A percentile compares a stretch with the other conserved stretches of the same genome.
phyloP scores from a whole-genome alignment of 2,888 invertebrate genomes.

The Alloscopus bannaensis region DNA sequence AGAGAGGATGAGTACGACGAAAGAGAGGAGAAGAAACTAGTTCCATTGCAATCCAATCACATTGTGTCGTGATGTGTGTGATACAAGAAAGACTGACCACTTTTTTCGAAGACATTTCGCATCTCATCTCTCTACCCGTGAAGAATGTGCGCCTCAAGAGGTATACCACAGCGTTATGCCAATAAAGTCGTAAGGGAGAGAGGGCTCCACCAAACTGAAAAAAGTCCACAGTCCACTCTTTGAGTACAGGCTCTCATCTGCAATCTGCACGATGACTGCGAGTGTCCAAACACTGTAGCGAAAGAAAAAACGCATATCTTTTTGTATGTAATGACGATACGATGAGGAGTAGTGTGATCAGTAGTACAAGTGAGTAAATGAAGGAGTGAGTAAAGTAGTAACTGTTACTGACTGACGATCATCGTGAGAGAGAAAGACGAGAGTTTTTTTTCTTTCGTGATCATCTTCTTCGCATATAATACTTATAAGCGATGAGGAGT shows the following conservation, averaged over 20 bases:
- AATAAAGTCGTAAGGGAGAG: too few species aligned
- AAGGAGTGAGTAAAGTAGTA: slow-evolving; percentile 7
- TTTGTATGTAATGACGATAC: background rate
- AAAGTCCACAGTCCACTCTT: slow-evolving; percentile 15
- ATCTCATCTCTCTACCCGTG: slow-evolving; percentile 5
- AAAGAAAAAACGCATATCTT: background rate
- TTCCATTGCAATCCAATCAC: slow-evolving; percentile 60
- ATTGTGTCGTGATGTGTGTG: slow-evolving; percentile 18
- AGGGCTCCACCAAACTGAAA: too few species aligned
- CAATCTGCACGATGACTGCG: slow-evolving; percentile 20
- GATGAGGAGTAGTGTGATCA: slow-evolving; percentile 15
- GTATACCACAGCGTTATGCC: slow-evolving; percentile 25
- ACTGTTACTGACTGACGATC: slow-evolving; percentile 21
- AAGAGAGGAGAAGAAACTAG: slow-evolving; percentile 57
- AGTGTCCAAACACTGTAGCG: slow-evolving; percentile 17
- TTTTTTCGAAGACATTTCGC: slow-evolving; percentile 31
- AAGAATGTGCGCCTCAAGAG: slow-evolving; percentile 22
- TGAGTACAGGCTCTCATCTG: slow-evolving; percentile 5
- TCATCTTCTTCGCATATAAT: too few species aligned
- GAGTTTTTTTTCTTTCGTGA: too few species aligned
- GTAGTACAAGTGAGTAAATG: slow-evolving; percentile 27
- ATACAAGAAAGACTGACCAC: slow-evolving; percentile 45
- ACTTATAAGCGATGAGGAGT: slow-evolving; percentile 7
- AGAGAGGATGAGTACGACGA: background rate
- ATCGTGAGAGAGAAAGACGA: background rate